These are phyloP conservation scores for Hybos culiciformis DNA, from an alignment of 2,888 invertebrate genomes.

Conservation along the genomic window DNA sequence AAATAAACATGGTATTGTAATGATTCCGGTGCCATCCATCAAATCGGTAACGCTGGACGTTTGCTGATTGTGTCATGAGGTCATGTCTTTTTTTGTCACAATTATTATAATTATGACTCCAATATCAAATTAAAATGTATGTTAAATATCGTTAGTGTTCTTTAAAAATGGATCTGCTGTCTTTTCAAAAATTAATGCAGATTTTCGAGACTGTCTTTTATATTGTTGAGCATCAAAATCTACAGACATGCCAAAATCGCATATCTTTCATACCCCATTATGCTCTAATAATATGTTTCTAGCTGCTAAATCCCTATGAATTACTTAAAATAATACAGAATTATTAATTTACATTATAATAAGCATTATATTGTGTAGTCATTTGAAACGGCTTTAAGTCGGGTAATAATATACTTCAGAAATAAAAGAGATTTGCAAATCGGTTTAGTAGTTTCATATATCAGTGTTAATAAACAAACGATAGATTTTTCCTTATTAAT, in stretches of 20 bases:
- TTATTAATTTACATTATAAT: neutral
- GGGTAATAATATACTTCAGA: too few species aligned
- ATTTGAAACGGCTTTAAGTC: too few species aligned
- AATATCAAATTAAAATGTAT: constrained; percentile 28
- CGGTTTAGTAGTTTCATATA: too few species aligned
- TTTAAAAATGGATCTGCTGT: constrained; percentile 22
- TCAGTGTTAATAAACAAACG: too few species aligned
- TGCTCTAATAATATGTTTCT: constrained; percentile 71
- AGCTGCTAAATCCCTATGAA: constrained; percentile 73
- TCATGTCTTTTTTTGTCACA: constrained; percentile 14
- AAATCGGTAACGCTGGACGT: constrained; percentile 33
- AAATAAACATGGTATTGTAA: constrained; percentile 65
- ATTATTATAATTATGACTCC: constrained; percentile 18
- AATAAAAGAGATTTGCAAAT: too few species aligned
- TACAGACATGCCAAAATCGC: constrained; percentile 77
- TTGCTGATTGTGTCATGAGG: constrained; percentile 30
- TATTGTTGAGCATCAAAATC: constrained; percentile 44
- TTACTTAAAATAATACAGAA: constrained; percentile 46
- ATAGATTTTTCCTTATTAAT: too few species aligned
- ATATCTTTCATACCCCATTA: constrained; percentile 76
- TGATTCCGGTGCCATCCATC: constrained; percentile 80
- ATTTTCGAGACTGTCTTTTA: constrained; percentile 25
- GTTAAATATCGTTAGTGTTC: constrained; percentile 21
- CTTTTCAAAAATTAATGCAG: constrained; percentile 11
- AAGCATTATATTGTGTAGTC: too few species aligned